Evolutionary conservation across 2,113 vertebrate species (phyloP).

Genomic region (Arizona elegans): DNA sequence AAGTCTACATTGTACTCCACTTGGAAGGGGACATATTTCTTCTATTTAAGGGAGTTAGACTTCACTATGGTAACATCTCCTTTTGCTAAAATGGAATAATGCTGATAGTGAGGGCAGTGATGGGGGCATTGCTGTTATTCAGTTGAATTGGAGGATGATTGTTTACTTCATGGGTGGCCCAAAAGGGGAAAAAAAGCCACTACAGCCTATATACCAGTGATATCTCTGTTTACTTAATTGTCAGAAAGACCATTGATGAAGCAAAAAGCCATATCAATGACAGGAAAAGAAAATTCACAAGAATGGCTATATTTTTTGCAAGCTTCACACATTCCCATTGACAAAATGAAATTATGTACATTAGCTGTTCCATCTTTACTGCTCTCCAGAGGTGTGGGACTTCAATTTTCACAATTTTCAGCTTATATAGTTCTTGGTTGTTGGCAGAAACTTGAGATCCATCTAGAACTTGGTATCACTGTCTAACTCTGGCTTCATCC

Average conservation of each 20-base stretch:
- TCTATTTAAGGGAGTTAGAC: not conserved
- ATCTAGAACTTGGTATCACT: not conserved
- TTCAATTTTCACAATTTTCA: not conserved
- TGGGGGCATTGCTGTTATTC: slow-evolving; percentile 26
- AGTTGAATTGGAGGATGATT: not conserved
- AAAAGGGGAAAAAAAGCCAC: rapidly evolving
- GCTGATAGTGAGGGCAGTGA: slow-evolving; percentile 5
- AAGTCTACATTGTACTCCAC: not conserved
- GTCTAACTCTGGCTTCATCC: not conserved
- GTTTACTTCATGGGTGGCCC: not conserved
- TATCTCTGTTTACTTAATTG: rapidly evolving
- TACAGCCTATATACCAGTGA: not conserved
- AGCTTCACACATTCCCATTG: not conserved
- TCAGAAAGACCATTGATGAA: not conserved
- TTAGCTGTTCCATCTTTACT: not conserved
- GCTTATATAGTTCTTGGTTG: not conserved
- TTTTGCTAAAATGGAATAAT: not conserved
- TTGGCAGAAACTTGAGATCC: not conserved
- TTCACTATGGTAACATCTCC: slow-evolving; percentile 33
- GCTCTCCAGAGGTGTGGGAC: not conserved
- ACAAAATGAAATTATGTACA: not conserved
- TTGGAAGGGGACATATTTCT: slow-evolving; percentile 2
- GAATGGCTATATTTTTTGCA: not conserved
- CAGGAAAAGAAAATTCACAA: not conserved
- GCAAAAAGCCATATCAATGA: not conserved